A percentile compares a stretch with the other conserved stretches of the same genome.
Conservation (phyloP, 2,797 vertebrate species). For the Cottoperca gobio region DNA sequence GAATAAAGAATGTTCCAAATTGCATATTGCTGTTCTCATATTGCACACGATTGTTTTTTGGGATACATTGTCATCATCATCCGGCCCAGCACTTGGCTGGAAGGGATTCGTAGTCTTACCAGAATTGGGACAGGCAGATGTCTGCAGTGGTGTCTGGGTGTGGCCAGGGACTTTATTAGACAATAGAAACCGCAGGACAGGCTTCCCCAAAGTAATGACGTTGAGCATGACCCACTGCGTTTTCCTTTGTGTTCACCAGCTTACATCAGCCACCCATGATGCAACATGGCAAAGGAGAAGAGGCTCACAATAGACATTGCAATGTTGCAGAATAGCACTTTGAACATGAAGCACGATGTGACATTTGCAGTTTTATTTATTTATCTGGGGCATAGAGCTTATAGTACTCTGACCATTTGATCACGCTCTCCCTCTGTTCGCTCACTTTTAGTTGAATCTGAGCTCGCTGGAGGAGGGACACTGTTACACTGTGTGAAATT, state of each 20-base stretch:
- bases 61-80: constrained; percentile 29
- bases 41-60: constrained; percentile 14
- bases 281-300: constrained; percentile 54
- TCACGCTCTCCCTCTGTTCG: constrained; percentile 21
- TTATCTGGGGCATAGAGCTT: background rate
- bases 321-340: constrained; percentile 45
- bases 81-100: constrained; percentile 22
- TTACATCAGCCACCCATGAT: constrained; percentile 75
- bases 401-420: constrained; percentile 19
- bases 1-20: constrained; percentile 24
- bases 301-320: constrained; percentile 43
- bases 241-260: constrained; percentile 59
- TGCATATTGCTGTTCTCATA: constrained; percentile 7
- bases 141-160: constrained; percentile 51
- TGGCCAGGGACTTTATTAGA: constrained; percentile 32
- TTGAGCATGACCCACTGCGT: constrained; percentile 6
- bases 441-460: constrained; percentile 12
- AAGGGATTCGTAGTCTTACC: background rate
- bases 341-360: constrained; percentile 52
- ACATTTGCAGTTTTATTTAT: constrained; percentile 55
- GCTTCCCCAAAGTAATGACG: constrained; percentile 46
- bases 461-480: background rate
- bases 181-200: constrained; percentile 33
- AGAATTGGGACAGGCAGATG: constrained; percentile 44
- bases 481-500: background rate